A percentile compares a stretch with the other conserved stretches of the same genome.
Evolutionary conservation across 2,113 vertebrate genomes (phyloP).

Genomic region (Ailuropoda melanoleuca): DNA sequence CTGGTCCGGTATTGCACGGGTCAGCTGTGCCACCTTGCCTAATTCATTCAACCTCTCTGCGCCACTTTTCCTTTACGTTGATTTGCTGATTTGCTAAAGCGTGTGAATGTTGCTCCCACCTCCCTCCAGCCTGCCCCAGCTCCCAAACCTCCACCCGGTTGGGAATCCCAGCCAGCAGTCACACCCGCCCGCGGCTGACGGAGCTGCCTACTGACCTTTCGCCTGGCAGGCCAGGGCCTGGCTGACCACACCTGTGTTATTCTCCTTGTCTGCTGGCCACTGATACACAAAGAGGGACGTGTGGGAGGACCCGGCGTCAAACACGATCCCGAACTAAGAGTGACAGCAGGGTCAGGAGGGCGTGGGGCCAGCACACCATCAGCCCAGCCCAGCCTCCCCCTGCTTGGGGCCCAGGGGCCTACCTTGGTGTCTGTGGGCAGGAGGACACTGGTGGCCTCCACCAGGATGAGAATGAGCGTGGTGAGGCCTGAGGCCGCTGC

Average conservation of each 20-base stretch:
- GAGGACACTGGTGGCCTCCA: neutral
- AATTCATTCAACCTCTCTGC: fast-evolving
- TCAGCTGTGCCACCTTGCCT: neutral
- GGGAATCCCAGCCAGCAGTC: neutral
- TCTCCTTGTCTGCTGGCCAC: constrained; percentile 91
- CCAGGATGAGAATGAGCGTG: constrained; percentile 71
- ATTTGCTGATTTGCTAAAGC: neutral
- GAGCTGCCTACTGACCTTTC: constrained; percentile 79
- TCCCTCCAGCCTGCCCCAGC: neutral
- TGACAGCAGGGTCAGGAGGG: neutral
- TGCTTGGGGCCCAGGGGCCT: neutral
- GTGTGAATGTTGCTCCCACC: fast-evolving
- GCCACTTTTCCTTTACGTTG: fast-evolving
- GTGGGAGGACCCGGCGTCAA: constrained; percentile 94
- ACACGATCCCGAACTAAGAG: constrained; percentile 91
- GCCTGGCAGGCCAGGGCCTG: constrained; percentile 88
- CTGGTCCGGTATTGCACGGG: fast-evolving
- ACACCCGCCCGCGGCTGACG: fast-evolving
- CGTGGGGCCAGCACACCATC: fast-evolving
- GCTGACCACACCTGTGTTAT: constrained; percentile 90
- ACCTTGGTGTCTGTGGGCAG: constrained; percentile 75
- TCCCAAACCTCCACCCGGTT: fast-evolving
- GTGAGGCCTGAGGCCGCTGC: neutral
- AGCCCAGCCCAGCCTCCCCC: neutral
- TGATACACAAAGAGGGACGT: constrained; percentile 91